These are phyloP conservation scores for Cricetomys ansorgei DNA, from an alignment of 2,113 vertebrate species.

Conservation along the genomic window DNA sequence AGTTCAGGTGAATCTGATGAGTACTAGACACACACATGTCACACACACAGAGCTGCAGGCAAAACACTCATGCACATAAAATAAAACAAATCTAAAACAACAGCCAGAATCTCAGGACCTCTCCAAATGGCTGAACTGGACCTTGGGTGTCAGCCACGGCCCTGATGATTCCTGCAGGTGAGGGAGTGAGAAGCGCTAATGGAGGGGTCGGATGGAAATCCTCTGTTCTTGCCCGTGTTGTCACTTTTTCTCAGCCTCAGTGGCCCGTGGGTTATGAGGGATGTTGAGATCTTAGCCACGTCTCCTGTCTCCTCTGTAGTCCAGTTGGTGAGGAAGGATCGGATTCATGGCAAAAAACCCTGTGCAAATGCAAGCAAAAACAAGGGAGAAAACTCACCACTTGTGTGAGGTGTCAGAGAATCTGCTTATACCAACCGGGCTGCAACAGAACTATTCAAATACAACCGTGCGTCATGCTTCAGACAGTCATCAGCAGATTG, in stretches of 20 bases:
- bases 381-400: neutral
- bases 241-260: neutral
- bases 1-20: neutral
- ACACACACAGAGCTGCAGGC: neutral
- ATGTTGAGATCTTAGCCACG: neutral
- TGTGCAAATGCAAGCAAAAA: neutral
- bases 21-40: neutral
- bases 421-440: neutral
- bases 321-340: neutral
- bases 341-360: neutral
- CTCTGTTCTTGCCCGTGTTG: rapidly evolving
- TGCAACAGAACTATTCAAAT: neutral
- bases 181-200: neutral
- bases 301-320: neutral
- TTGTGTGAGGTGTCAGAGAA: neutral
- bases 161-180: rapidly evolving
- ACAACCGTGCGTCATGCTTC: neutral
- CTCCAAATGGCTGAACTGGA: neutral
- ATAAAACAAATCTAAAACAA: neutral
- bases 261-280: rapidly evolving
- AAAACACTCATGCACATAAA: neutral
- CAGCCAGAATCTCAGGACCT: neutral
- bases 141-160: neutral
- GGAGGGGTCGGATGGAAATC: neutral
- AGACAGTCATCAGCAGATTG: neutral